Evolutionary conservation across 2,797 vertebrate genomes (phyloP).

Genomic region (Urophycis tenuis): DNA sequence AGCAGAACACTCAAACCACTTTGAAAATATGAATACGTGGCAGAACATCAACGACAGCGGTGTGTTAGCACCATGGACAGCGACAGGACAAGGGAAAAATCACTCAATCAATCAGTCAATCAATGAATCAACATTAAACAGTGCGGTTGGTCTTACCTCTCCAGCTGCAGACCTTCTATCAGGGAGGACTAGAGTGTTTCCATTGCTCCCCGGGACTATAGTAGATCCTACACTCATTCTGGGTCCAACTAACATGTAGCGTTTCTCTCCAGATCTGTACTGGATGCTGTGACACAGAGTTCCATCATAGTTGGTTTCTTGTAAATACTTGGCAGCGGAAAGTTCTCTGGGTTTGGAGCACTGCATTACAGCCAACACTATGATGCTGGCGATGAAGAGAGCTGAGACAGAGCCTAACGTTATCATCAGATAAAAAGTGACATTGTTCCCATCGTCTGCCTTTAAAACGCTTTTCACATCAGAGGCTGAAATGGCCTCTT

Average conservation of each 20-base stretch:
- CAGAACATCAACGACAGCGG: too few relatives aligned
- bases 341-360: conserved; percentile 43
- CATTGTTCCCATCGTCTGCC: conserved; percentile 14
- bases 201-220: conserved; percentile 42
- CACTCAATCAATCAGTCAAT: too few relatives aligned
- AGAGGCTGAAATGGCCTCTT: conserved; percentile 45
- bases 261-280: conserved; percentile 62
- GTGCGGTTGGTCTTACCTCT: conserved; percentile 20
- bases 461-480: conserved; percentile 33
- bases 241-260: conserved; percentile 57
- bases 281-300: conserved; percentile 52
- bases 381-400: conserved; percentile 48
- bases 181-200: conserved; percentile 40
- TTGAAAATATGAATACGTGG: not conserved
- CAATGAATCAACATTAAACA: not conserved
- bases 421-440: conserved; percentile 50
- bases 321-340: conserved; percentile 36
- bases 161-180: conserved; percentile 14
- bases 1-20: not conserved
- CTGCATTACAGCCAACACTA: conserved; percentile 45
- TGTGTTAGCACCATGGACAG: conserved; percentile 14
- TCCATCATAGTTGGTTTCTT: conserved; percentile 43
- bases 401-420: conserved; percentile 46
- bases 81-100: not conserved
- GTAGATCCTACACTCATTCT: conserved; percentile 56